A percentile compares a stretch with the other conserved stretches of the same genome.
These are phyloP conservation scores for Lepidochitona cinerea DNA, from an alignment of 2,888 invertebrate genomes.

Conservation along the genomic window DNA sequence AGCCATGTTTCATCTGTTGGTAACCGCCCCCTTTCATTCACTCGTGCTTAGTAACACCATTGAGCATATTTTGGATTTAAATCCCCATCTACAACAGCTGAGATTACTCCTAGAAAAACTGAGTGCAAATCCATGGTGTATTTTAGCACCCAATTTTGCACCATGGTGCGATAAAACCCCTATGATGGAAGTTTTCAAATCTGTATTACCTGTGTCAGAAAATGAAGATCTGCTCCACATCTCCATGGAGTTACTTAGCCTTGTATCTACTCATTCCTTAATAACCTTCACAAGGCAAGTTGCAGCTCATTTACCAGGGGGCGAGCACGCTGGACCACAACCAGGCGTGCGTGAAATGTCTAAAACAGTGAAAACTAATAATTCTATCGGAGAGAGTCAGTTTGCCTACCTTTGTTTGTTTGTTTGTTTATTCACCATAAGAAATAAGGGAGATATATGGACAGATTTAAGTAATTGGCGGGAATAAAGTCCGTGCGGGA, in stretches of 20 bases:
- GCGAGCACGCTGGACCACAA: background rate
- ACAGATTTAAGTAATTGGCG: too few species aligned
- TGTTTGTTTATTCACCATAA: too few species aligned
- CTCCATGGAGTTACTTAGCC: background rate
- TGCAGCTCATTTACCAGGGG: background rate
- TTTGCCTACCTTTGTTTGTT: background rate
- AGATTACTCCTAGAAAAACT: background rate
- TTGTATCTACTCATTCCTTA: background rate
- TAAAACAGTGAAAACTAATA: background rate
- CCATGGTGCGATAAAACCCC: background rate
- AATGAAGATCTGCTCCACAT: background rate
- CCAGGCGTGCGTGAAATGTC: background rate
- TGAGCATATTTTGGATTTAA: background rate
- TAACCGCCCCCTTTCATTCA: background rate
- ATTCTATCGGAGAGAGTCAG: background rate
- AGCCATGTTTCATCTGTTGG: background rate
- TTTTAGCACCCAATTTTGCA: background rate
- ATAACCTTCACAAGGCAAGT: background rate
- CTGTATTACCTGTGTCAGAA: background rate
- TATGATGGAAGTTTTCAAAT: background rate
- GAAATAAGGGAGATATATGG: too few species aligned
- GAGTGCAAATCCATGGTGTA: background rate
- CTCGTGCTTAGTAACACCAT: background rate
- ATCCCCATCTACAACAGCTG: background rate
- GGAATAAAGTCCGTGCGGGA: too few species aligned